A percentile compares a stretch with the other conserved stretches of the same genome.
These are phyloP conservation scores for Ceratosolen fusciceps DNA, from an alignment of 1,140 invertebrate genomes.

Conservation along the genomic window DNA sequence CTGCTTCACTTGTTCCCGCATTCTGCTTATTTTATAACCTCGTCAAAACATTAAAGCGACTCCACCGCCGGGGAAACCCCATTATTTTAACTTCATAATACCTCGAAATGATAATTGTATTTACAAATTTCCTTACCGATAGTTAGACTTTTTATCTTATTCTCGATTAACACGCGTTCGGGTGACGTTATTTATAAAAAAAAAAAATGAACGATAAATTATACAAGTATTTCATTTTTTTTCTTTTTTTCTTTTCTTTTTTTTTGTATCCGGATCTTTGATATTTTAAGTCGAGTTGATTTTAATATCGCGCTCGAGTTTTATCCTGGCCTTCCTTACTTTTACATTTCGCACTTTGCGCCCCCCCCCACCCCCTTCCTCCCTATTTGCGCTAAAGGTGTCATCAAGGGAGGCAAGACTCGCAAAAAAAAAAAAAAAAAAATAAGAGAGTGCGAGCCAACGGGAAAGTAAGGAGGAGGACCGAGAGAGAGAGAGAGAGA, in stretches of 20 bases:
- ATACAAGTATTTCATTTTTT: constrained; percentile 25
- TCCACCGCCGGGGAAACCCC: not conserved
- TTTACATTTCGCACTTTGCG: not conserved
- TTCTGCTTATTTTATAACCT: constrained; percentile 35
- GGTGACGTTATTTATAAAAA: too few relatives aligned
- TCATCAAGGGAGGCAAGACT: not conserved
- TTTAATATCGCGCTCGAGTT: not conserved
- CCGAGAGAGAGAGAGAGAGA: not conserved
- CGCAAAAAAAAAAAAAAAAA: not conserved
- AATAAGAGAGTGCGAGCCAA: constrained; percentile 29
- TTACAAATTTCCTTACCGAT: constrained; percentile 5
- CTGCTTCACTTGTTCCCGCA: constrained; percentile 21
- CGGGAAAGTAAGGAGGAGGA: not conserved
- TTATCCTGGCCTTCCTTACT: not conserved
- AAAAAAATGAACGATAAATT: not conserved
- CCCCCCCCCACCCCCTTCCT: not conserved
- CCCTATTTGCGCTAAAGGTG: not conserved
- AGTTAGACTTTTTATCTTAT: not conserved
- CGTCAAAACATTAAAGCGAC: constrained; percentile 24
- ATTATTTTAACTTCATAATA: constrained; percentile 13
- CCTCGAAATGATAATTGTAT: constrained; percentile 14
- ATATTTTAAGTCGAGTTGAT: constrained; percentile 6
- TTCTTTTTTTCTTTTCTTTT: too few relatives aligned
- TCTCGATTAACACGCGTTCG: not conserved
- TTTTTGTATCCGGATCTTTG: not conserved